Conservation (phyloP, 2,888 invertebrate species). For the Hedya salicella region DNA sequence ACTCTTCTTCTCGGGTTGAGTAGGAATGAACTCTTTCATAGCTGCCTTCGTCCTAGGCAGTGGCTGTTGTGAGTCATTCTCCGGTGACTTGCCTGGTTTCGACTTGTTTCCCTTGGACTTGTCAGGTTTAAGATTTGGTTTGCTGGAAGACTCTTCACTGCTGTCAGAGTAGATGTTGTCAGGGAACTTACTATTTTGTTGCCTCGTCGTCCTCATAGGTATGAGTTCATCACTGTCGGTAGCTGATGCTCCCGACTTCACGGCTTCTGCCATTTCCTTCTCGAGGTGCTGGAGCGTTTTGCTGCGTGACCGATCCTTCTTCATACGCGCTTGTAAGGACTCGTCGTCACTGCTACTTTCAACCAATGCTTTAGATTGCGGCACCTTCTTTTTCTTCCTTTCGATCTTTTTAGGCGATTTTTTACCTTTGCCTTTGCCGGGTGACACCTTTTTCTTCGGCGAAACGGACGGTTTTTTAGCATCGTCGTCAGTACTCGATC, state of each 20-base stretch:
- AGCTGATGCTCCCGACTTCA: constrained; percentile 82
- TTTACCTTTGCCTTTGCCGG: constrained; percentile 71
- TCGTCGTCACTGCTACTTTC: constrained; percentile 88
- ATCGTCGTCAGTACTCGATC: constrained; percentile 86
- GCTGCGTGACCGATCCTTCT: constrained; percentile 82
- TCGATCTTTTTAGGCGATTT: constrained; percentile 74
- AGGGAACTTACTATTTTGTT: constrained; percentile 82
- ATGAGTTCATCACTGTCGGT: constrained; percentile 93
- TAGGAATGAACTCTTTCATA: constrained; percentile 91
- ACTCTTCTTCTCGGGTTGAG: constrained; percentile 70
- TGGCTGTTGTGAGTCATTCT: constrained; percentile 88
- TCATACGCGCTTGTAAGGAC: constrained; percentile 64
- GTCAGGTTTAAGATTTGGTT: constrained; percentile 77
- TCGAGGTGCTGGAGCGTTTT: constrained; percentile 89
- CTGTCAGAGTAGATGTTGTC: constrained; percentile 94
- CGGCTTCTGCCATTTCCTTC: constrained; percentile 87
- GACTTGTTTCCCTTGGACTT: constrained; percentile 85
- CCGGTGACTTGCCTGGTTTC: constrained; percentile 85
- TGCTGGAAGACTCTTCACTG: constrained; percentile 84
- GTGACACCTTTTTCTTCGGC: constrained; percentile 80
- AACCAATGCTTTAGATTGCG: constrained; percentile 77
- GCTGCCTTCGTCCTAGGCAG: constrained; percentile 92
- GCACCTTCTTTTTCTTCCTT: constrained; percentile 81
- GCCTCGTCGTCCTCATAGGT: constrained; percentile 84
- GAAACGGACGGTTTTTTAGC: constrained; percentile 71